These are phyloP conservation scores for Pagetopsis macropterus DNA, from an alignment of 2,797 vertebrate genomes.

Conservation along the genomic window DNA sequence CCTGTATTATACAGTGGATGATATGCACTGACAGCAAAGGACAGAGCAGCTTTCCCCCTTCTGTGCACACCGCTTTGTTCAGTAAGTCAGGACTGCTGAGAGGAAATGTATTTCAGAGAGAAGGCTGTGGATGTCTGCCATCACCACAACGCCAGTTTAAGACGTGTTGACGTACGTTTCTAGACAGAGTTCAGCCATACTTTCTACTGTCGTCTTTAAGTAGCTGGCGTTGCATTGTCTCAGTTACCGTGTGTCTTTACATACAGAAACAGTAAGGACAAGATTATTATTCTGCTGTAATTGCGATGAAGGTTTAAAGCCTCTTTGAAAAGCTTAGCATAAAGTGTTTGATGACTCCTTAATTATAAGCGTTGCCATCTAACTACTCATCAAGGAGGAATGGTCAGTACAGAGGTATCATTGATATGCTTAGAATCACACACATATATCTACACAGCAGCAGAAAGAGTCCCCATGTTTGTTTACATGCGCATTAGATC, in stretches of 20 bases:
- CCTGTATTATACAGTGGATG: constrained; percentile 43
- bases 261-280: constrained; percentile 32
- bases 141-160: neutral
- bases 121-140: constrained; percentile 1
- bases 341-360: constrained; percentile 52
- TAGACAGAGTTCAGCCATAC: constrained; percentile 11
- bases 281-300: constrained; percentile 53
- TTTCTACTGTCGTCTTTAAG: constrained; percentile 14
- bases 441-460: neutral
- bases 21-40: constrained; percentile 54
- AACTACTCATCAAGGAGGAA: constrained; percentile 29
- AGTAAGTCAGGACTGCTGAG: constrained; percentile 37
- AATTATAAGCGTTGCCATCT: constrained; percentile 44
- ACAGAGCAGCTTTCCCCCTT: constrained; percentile 21
- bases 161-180: neutral
- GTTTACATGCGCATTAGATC: neutral
- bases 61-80: constrained; percentile 29
- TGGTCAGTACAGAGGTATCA: neutral
- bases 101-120: constrained; percentile 15
- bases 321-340: constrained; percentile 59
- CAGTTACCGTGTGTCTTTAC: constrained; percentile 30
- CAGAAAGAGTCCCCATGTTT: neutral
- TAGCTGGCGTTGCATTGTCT: neutral
- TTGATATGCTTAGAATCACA: neutral
- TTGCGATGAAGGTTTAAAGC: constrained; percentile 54